phyloP scores from a whole-genome alignment of 2,888 invertebrate species.

The Eupithecia vulgata region DNA sequence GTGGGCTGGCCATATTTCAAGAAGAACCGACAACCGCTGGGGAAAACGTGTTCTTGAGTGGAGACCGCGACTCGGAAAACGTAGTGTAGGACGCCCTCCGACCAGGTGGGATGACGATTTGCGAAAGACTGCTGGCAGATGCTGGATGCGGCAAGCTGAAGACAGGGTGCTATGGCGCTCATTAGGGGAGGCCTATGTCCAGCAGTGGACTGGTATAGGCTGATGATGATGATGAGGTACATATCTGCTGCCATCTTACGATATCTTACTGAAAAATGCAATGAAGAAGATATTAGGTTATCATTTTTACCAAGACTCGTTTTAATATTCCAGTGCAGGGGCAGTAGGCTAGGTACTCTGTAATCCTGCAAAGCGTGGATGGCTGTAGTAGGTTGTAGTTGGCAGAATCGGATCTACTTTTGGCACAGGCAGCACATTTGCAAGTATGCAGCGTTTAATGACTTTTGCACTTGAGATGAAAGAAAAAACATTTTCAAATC shows the following conservation, averaged over 20 bases:
- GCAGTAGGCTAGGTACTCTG: neutral
- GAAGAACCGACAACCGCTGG: too few relatives aligned
- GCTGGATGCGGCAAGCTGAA: too few relatives aligned
- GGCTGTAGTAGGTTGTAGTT: conserved; percentile 19
- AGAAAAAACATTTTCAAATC: conserved; percentile 21
- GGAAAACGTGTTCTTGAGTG: too few relatives aligned
- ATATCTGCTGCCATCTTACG: neutral
- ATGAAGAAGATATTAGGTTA: neutral
- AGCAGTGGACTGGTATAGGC: too few relatives aligned
- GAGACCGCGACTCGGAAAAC: too few relatives aligned
- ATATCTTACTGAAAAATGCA: neutral
- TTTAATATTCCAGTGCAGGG: conserved; percentile 11
- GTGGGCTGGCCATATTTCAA: too few relatives aligned
- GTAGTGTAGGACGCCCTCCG: too few relatives aligned
- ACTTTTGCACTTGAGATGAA: conserved; percentile 20
- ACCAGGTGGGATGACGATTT: too few relatives aligned
- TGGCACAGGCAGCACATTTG: conserved; percentile 17
- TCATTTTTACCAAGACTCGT: neutral
- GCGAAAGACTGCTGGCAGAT: too few relatives aligned
- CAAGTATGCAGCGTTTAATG: conserved; percentile 24
- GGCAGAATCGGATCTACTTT: conserved; percentile 23
- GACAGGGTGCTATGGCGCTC: too few relatives aligned
- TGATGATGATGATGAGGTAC: too few relatives aligned
- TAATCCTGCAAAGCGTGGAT: conserved; percentile 19
- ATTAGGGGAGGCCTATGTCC: too few relatives aligned